phyloP scores from a whole-genome alignment of 1,140 invertebrate species.

The Trichonephila clavata region DNA sequence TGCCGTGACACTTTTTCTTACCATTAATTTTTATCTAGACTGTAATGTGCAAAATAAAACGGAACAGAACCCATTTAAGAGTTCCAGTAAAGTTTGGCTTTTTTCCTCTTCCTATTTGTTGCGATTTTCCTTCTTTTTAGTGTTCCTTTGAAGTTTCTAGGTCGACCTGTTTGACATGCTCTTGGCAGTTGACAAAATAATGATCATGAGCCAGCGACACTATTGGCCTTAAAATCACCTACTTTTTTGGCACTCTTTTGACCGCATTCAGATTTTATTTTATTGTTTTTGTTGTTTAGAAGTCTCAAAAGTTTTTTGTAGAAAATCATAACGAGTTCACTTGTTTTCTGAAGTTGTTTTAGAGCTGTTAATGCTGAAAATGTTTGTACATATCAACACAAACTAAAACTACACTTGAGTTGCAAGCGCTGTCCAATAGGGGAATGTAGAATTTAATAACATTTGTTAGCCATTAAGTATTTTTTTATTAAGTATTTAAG shows the following conservation, averaged over 20 bases:
- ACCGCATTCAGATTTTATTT: not conserved
- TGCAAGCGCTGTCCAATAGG: too few species aligned
- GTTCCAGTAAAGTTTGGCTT: not conserved
- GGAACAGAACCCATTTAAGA: not conserved
- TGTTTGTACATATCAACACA: too few species aligned
- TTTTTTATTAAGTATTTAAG: too few species aligned
- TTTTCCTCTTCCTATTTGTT: not conserved
- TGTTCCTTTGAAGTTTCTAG: not conserved
- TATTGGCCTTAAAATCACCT: not conserved
- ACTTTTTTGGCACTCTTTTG: not conserved
- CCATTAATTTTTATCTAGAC: not conserved
- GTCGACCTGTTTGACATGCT: constrained; percentile 16
- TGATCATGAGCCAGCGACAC: not conserved
- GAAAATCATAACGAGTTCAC: not conserved
- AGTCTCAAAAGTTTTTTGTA: not conserved
- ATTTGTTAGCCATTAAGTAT: too few species aligned
- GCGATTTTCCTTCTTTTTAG: not conserved
- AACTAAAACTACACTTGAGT: too few species aligned
- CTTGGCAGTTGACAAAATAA: constrained; percentile 6
- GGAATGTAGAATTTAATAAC: too few species aligned
- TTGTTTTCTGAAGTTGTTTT: too few species aligned
- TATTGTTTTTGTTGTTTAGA: not conserved
- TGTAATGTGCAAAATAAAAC: not conserved
- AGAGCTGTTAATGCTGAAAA: too few species aligned
- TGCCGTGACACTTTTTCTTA: not conserved